These are phyloP conservation scores for Mesodorylaimus sp. DNA, from an alignment of 2,888 invertebrate genomes.

Conservation along the genomic window DNA sequence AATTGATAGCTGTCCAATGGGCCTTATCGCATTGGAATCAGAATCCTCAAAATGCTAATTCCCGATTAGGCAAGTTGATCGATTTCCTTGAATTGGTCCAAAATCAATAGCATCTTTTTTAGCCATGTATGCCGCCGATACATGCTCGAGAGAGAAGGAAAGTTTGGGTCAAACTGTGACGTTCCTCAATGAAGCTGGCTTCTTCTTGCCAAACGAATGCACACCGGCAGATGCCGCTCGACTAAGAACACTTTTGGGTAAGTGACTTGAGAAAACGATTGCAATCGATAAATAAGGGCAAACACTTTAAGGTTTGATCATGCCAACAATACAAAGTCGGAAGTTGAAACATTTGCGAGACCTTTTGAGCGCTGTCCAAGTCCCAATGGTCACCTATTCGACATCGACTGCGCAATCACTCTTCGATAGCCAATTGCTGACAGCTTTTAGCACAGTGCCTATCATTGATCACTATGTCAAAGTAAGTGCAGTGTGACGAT, in stretches of 20 bases:
- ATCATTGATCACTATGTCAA: conserved; percentile 19
- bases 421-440: conserved; percentile 15
- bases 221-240: conserved; percentile 13
- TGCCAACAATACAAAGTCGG: conserved; percentile 22
- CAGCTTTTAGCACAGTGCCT: conserved; percentile 18
- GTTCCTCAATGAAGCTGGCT: conserved; percentile 24
- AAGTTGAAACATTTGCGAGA: conserved; percentile 18
- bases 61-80: neutral
- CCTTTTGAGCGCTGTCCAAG: conserved; percentile 18
- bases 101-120: conserved; percentile 1
- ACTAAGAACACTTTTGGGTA: conserved; percentile 11
- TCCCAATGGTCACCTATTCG: conserved; percentile 23
- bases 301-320: conserved; percentile 17
- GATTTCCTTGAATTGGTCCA: neutral
- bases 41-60: neutral
- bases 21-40: conserved; percentile 27
- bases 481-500: conserved; percentile 9
- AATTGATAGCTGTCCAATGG: conserved; percentile 29
- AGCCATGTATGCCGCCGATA: conserved; percentile 27
- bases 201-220: conserved; percentile 25
- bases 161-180: conserved; percentile 23
- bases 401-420: conserved; percentile 18
- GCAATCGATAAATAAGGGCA: neutral
- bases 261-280: neutral
- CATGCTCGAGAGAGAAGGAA: conserved; percentile 24